Percentiles rank a stretch among this genome's conserved stretches.
Conservation (phyloP, 1,140 invertebrate species). For the Atta cephalotes region DNA sequence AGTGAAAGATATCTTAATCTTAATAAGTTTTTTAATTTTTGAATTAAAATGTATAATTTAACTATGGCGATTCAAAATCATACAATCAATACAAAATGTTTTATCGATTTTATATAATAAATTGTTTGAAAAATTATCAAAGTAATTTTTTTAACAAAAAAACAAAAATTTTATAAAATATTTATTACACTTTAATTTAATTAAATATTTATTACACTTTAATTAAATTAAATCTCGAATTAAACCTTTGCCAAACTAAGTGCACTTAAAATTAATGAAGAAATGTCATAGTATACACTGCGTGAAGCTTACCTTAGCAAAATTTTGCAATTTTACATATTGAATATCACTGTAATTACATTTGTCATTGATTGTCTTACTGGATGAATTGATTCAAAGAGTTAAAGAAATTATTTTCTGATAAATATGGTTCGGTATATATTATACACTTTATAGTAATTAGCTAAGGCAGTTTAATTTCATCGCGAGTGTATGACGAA, state of each 20-base stretch:
- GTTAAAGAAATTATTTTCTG: not conserved
- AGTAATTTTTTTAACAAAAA: not conserved
- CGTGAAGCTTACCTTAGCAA: not conserved
- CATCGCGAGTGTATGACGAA: not conserved
- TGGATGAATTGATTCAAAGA: not conserved
- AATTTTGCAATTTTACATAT: not conserved
- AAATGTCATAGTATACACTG: not conserved
- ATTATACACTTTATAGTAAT: not conserved
- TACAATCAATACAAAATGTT: not conserved
- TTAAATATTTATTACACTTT: constrained; percentile 1
- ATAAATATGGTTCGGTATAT: not conserved
- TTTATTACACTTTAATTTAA: constrained; percentile 1
- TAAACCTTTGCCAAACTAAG: not conserved
- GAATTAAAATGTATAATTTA: not conserved
- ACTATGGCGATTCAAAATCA: too few relatives aligned
- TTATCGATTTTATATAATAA: not conserved
- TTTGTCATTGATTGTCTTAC: not conserved
- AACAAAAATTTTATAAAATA: not conserved
- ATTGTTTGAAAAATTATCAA: not conserved
- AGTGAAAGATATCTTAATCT: not conserved
- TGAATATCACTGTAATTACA: not conserved
- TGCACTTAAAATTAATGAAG: constrained; percentile 1
- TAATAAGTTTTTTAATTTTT: not conserved
- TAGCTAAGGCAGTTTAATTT: not conserved
- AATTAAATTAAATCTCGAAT: constrained; percentile 25